Base-by-base conservation (phyloP, 2,113 vertebrate species). In the Tichodroma muraria region DNA sequence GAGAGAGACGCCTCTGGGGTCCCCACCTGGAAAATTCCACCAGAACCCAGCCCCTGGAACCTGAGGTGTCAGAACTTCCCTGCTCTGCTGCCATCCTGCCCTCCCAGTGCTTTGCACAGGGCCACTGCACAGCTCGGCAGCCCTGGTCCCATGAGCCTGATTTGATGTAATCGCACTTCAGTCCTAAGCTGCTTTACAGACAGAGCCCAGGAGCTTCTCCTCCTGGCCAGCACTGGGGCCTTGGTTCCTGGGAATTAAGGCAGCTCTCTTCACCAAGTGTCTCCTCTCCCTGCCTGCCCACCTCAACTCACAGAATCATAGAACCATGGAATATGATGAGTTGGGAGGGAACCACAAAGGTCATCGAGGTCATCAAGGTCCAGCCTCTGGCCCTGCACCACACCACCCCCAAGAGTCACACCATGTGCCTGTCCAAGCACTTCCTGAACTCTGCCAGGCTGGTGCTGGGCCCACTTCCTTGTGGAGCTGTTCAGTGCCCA, bases 61-160 rank as follows among this genome's bases (percentile, higher is more conserved):
- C 3, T 8, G 24, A 35, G 30, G 16, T 7, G 33, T 30, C 37
- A 80, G 28, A 57, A 15, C 69, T 25, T 11, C 54, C 19, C 24
- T 3, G 4, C n/a, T 15, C 14, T 24, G 10, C 45, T 45, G 22
- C 35, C 13, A 13, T 31, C 9, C n/a, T 52, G 27, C 49, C 15
- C 17, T 53, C 37, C 14, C 54, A 33, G 24, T 6, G 14, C 35
- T 31, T 11, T 3, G 11, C 33, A 8, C 1, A 4, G 47, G 11
- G 8, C 3, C 47, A 15, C 31, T 40, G 47, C 37, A 13, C 25
- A 68, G 52, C 12, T 59, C 13, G 2, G 30, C 8, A 45, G 9
- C 30, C 6, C 0, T 0, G 5, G 8, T 4, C 8, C 22, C 11
- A 42, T 15, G 44, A 45, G 10, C n/a, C 35, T 30, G 13, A 3